Base-by-base conservation (phyloP, 1,140 invertebrate species). In the Kradibia gibbosae region DNA sequence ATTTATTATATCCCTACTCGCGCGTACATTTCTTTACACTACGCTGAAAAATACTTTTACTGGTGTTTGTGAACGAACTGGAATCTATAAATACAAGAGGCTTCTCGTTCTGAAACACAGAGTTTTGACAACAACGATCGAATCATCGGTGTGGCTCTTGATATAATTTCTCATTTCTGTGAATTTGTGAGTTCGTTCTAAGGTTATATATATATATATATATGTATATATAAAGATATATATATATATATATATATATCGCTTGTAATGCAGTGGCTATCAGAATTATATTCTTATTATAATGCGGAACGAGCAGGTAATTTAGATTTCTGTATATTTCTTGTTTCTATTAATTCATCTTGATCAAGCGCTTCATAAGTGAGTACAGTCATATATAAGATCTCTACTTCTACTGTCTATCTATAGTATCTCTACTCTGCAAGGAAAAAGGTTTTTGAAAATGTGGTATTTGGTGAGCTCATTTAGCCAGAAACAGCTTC, bases 81-180 rank as follows among this genome's bases (percentile, higher is more conserved):
- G 78, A 82, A 53, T 34, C 76, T 82, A 78, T 82, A 82, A 82
- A 82, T 82, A 79, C 76, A 74, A 67, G 81, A 67, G 81, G 28
- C 75, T 62, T 65, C 20, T 11, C 65, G 76, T 65, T 36, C 17
- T 25, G 25, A 42, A 53, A 67, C 39, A 42, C 22, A 42, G 67
- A 57, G 48, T 71, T 80, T 65, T 34, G 53, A n/a, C 50, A 28
- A 67, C 42, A 36, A 71, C 78, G 7, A 57, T 17, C 53, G 71
- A 71, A 36, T 55, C 42, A 17, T 8, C 10, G 4, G 22, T 36
- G 10, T 67, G 0, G 34, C 34, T n/a, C 34, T 2, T 65, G 10
- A 39, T 11, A 11, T 39, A n/a, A 39, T 39, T 65, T n/a, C 17
- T 28, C 71, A 11, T n/a, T 34, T 34, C 13, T 20, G 76, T 45